A percentile compares a stretch with the other conserved stretches of the same genome.
These are phyloP conservation scores for Apogon hyalosoma DNA, from an alignment of 2,797 vertebrate species.

Conservation along the genomic window DNA sequence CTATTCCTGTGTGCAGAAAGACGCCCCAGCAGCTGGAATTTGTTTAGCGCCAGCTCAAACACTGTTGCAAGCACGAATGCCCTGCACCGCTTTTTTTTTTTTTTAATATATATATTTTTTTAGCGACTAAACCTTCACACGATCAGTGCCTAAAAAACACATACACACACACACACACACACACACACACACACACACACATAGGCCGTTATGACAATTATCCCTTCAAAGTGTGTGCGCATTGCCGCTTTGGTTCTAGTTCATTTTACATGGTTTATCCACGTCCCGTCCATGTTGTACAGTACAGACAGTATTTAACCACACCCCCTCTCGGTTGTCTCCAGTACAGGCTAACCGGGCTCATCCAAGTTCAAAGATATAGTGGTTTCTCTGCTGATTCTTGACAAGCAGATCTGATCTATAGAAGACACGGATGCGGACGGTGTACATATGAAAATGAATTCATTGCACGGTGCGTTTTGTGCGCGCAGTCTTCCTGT, in stretches of 20 bases:
- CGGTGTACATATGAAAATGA: constrained; percentile 41
- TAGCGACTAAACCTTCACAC: constrained; percentile 10
- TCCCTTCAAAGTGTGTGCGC: constrained; percentile 30
- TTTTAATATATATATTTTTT: no score
- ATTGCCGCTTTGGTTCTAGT: constrained; percentile 11
- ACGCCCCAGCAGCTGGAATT: constrained; percentile 69
- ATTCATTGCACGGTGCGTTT: constrained; percentile 43
- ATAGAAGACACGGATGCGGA: constrained; percentile 12
- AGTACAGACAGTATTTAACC: constrained; percentile 90
- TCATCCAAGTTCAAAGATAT: constrained; percentile 87
- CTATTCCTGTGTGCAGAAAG: constrained; percentile 56
- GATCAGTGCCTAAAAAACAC: constrained; percentile 10
- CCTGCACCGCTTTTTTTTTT: constrained; percentile 22
- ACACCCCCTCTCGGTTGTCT: constrained; percentile 89
- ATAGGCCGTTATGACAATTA: background rate
- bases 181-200: background rate
- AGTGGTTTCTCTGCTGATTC: constrained; percentile 49
- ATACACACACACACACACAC: background rate
- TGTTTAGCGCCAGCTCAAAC: constrained; percentile 58
- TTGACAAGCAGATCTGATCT: constrained; percentile 22
- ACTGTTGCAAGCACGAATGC: constrained; percentile 38
- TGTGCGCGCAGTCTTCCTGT: constrained; percentile 53
- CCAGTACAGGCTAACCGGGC: constrained; percentile 77
- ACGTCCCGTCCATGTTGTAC: constrained; percentile 91
- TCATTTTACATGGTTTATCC: constrained; percentile 61